Evolutionary conservation across 2,888 invertebrate species (phyloP).

Genomic region (Perizoma flavofasciatum): DNA sequence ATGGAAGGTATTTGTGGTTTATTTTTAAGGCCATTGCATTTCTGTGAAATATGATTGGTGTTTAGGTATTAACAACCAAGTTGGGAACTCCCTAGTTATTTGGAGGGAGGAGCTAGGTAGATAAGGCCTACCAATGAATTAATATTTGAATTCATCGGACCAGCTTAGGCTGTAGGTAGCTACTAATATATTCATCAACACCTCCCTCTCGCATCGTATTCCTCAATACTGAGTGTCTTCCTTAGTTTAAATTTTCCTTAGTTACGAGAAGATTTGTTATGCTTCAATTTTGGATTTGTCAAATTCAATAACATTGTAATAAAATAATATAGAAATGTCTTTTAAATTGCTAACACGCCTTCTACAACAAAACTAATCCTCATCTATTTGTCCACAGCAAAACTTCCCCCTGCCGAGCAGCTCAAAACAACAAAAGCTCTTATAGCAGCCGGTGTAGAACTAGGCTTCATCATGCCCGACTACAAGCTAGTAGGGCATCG

Average conservation of each 20-base stretch:
- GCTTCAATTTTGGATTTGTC: too few relatives aligned
- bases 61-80: background rate
- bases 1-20: too few relatives aligned
- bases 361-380: background rate
- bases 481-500: slow-evolving; percentile 46
- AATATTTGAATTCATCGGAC: background rate
- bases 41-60: slow-evolving; percentile 13
- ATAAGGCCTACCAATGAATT: slow-evolving; percentile 18
- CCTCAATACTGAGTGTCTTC: too few relatives aligned
- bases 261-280: too few relatives aligned
- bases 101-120: slow-evolving; percentile 12
- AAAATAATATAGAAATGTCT: too few relatives aligned
- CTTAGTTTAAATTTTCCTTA: too few relatives aligned
- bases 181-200: background rate
- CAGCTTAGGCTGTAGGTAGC: background rate
- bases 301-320: too few relatives aligned
- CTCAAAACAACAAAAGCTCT: slow-evolving; percentile 82
- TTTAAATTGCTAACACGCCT: too few relatives aligned
- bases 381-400: slow-evolving; percentile 27
- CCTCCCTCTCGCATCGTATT: too few relatives aligned
- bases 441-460: slow-evolving; percentile 84
- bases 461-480: slow-evolving; percentile 82
- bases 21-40: background rate
- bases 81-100: slow-evolving; percentile 10
- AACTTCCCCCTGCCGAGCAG: slow-evolving; percentile 84